Evolutionary conservation across 2,113 vertebrate genomes (phyloP).

Genomic region (Sinocyclocheilus maitianheensis): DNA sequence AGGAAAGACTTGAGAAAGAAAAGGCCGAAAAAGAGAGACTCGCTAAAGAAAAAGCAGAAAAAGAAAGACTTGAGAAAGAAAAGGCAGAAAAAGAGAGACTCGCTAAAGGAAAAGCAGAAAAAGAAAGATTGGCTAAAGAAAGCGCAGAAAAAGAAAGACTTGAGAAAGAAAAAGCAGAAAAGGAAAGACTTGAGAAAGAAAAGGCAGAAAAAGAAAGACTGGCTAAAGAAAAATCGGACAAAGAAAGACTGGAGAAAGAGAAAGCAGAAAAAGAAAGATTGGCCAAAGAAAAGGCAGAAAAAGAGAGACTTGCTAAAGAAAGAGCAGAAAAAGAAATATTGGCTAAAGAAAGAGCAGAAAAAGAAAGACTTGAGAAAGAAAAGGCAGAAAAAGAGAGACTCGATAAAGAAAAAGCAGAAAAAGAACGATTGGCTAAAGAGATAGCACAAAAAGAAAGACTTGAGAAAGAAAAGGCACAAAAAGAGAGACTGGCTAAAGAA

Average conservation of each 20-base stretch:
- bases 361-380: slow-evolving; percentile 7
- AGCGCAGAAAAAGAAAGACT: not conserved
- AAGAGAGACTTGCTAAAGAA: not conserved
- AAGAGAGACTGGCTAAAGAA: not conserved
- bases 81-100: too few species aligned
- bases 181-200: not conserved
- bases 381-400: not conserved
- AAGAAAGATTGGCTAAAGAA: too few species aligned
- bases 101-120: too few species aligned
- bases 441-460: slow-evolving; percentile 60
- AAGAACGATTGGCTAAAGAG: slow-evolving; percentile 53
- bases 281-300: not conserved
- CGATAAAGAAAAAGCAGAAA: slow-evolving; percentile 19
- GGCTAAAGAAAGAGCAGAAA: not conserved
- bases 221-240: too few species aligned
- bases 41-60: not conserved
- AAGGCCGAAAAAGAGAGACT: not conserved
- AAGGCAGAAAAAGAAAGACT: not conserved
- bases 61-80: too few species aligned
- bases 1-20: not conserved
- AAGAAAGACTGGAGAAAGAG: not conserved
- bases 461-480: too few species aligned
- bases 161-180: not conserved
- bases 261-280: not conserved
- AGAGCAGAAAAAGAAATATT: slow-evolving; percentile 67